These are phyloP conservation scores for Bos taurus DNA, from an alignment of 2,113 vertebrate genomes.

Conservation along the genomic window DNA sequence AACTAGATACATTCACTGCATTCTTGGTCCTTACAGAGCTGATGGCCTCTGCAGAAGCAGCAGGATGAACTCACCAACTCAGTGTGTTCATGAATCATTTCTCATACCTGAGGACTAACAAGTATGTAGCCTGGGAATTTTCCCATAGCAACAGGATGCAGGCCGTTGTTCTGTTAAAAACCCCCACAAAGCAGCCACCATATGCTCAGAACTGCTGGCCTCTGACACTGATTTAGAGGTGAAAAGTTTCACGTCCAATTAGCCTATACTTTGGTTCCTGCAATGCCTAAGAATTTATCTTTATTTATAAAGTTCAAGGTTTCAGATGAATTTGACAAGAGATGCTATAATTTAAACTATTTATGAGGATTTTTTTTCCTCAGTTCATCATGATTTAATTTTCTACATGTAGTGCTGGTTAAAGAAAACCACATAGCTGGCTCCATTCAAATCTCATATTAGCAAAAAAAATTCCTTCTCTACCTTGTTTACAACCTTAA, in stretches of 20 bases:
- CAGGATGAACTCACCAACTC: neutral
- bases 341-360: slow-evolving; percentile 27
- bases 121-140: neutral
- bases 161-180: neutral
- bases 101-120: neutral
- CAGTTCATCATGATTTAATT: slow-evolving; percentile 3
- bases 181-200: neutral
- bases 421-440: neutral
- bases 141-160: slow-evolving; percentile 2
- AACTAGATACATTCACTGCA: neutral
- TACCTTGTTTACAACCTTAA: slow-evolving; percentile 13
- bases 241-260: slow-evolving; percentile 30
- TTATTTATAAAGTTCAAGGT: slow-evolving; percentile 35
- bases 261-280: slow-evolving; percentile 15
- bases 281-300: slow-evolving; percentile 13
- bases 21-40: neutral
- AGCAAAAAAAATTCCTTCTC: neutral
- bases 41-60: neutral
- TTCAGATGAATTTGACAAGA: slow-evolving; percentile 24
- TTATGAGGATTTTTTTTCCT: slow-evolving; percentile 12
- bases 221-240: slow-evolving; percentile 36
- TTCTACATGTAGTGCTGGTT: neutral
- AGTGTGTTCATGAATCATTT: neutral
- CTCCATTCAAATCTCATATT: neutral
- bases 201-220: slow-evolving; percentile 16